Conservation (phyloP, 2,113 vertebrate genomes). For the Piaya cayana region DNA sequence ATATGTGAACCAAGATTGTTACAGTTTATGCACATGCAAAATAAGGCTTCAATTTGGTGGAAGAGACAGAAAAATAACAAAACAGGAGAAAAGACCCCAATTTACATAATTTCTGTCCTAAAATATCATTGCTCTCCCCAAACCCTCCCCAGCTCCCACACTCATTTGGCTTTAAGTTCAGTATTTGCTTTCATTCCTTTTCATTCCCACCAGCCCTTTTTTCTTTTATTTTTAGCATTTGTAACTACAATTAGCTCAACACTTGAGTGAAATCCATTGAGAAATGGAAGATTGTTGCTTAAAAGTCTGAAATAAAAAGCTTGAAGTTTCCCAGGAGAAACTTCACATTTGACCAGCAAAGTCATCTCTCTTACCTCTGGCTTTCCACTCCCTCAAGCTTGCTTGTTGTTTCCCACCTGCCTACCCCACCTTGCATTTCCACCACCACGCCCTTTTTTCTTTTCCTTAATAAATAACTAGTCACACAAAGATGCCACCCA, state of each 20-base stretch:
- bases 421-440: too few species aligned
- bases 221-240: not conserved
- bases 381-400: not conserved
- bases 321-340: not conserved
- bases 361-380: not conserved
- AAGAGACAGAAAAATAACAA: not conserved
- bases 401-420: not conserved
- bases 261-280: not conserved
- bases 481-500: not conserved
- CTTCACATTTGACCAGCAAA: not conserved
- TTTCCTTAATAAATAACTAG: not conserved
- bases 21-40: not conserved
- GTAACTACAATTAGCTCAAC: not conserved
- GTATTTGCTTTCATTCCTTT: not conserved
- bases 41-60: not conserved
- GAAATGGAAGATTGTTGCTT: not conserved
- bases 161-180: not conserved
- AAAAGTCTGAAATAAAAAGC: not conserved
- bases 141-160: not conserved
- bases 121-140: not conserved
- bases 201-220: not conserved
- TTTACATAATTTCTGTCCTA: not conserved
- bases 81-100: not conserved
- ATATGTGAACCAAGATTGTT: not conserved
- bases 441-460: too few species aligned